A percentile compares a stretch with the other conserved stretches of the same genome.
Conservation (phyloP, 2,888 invertebrate genomes). For the Eretmocerus hayati region DNA sequence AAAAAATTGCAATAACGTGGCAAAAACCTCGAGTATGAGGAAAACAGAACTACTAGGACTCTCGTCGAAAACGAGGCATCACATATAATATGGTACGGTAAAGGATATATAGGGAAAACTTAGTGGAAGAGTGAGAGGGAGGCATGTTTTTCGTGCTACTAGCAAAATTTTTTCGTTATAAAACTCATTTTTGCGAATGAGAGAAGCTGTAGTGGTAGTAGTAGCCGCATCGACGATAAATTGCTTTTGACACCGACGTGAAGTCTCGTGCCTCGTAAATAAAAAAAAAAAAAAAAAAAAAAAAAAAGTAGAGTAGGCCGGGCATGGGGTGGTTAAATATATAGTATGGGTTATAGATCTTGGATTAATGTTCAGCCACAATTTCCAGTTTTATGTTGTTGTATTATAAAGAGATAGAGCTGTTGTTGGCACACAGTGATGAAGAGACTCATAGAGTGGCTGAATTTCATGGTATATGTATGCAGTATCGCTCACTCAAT, state of each 20-base stretch:
- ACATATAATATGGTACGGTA: too few species aligned
- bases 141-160: background rate
- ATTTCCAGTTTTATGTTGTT: background rate
- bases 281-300: too few species aligned
- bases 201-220: too few species aligned
- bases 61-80: too few species aligned
- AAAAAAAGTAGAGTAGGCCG: too few species aligned
- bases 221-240: conserved; percentile 10
- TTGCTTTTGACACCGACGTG: conserved; percentile 8
- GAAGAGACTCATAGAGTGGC: too few species aligned
- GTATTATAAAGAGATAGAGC: too few species aligned
- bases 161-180: conserved; percentile 8
- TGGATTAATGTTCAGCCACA: background rate
- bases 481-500: too few species aligned
- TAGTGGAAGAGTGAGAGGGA: background rate
- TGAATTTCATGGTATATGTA: too few species aligned
- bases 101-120: background rate
- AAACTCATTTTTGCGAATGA: conserved; percentile 11
- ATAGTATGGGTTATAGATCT: too few species aligned
- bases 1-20: conserved; percentile 12
- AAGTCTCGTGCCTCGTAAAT: background rate
- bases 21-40: background rate
- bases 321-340: too few species aligned
- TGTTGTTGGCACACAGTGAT: too few species aligned
- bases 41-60: background rate